These are phyloP conservation scores for Diachasma alloeum DNA, from an alignment of 1,140 invertebrate genomes.

Conservation along the genomic window DNA sequence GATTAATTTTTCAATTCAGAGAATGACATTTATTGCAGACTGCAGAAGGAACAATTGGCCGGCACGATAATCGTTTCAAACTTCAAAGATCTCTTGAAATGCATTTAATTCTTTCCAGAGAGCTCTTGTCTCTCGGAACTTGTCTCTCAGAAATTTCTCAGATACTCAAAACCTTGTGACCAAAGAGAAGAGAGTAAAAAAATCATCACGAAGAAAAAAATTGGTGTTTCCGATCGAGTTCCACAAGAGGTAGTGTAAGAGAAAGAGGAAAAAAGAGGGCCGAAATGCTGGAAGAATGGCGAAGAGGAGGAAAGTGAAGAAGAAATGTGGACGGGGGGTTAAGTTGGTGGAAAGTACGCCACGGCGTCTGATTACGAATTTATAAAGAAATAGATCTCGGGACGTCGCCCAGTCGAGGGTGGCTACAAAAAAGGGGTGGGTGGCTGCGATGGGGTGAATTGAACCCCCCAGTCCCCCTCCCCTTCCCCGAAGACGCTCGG, in stretches of 20 bases:
- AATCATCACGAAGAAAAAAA: too few relatives aligned
- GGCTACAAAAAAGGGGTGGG: background rate
- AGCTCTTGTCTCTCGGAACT: too few relatives aligned
- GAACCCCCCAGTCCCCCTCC: background rate
- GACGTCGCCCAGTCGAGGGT: slow-evolving; percentile 12
- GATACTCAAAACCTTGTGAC: too few relatives aligned
- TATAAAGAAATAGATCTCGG: slow-evolving; percentile 49
- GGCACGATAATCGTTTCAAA: too few relatives aligned
- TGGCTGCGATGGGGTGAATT: slow-evolving; percentile 21
- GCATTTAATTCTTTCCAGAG: too few relatives aligned
- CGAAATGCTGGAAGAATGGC: background rate
- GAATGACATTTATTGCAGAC: too few relatives aligned
- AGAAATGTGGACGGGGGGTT: background rate
- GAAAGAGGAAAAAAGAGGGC: background rate
- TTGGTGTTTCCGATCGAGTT: background rate
- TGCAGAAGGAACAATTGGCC: too few relatives aligned
- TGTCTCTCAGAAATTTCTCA: too few relatives aligned
- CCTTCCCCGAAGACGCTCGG: background rate
- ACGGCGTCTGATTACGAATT: slow-evolving; percentile 46
- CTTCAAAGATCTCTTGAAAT: too few relatives aligned
- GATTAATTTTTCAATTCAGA: too few relatives aligned
- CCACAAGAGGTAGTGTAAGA: background rate
- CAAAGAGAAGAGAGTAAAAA: too few relatives aligned
- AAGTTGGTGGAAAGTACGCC: slow-evolving; percentile 23
- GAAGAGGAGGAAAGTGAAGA: slow-evolving; percentile 1